Percentiles rank a stretch among this genome's conserved stretches.
Conservation (phyloP, 2,888 invertebrate genomes). For the Nipponacmea schrenckii region DNA sequence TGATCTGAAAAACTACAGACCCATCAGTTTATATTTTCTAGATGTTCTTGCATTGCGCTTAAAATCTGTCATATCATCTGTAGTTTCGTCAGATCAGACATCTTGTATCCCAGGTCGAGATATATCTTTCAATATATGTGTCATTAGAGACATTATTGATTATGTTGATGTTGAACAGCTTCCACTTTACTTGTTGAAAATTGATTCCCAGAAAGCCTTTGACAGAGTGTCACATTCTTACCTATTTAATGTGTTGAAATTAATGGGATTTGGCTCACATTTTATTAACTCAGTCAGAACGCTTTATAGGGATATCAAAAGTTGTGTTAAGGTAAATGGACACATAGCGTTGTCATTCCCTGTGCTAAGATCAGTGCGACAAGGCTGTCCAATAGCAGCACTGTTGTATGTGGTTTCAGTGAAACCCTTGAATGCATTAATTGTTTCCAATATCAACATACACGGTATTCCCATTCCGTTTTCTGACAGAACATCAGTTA, state of each 20-base stretch:
- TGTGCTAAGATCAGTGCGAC: neutral
- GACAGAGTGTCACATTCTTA: no score
- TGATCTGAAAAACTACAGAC: slow-evolving; percentile 37
- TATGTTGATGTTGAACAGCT: no score
- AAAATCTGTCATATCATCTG: no score
- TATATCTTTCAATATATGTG: no score
- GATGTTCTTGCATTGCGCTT: no score
- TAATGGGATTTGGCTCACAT: slow-evolving; percentile 35
- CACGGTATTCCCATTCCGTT: neutral
- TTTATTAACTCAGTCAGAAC: slow-evolving; percentile 37
- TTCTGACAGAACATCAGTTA: neutral
- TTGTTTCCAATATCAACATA: neutral
- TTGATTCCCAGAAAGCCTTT: no score
- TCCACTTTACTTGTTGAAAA: no score
- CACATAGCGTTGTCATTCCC: slow-evolving; percentile 27
- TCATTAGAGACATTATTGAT: no score
- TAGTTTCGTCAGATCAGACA: no score
- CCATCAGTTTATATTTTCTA: slow-evolving; percentile 37
- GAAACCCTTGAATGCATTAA: neutral
- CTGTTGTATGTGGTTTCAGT: neutral
- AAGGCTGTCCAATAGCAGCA: no score
- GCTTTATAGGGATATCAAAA: slow-evolving; percentile 32
- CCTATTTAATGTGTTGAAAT: no score
- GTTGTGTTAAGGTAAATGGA: slow-evolving; percentile 36
- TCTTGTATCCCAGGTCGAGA: no score